These are phyloP conservation scores for Gastrophysa polygoni DNA, from an alignment of 2,888 invertebrate species.

Conservation along the genomic window DNA sequence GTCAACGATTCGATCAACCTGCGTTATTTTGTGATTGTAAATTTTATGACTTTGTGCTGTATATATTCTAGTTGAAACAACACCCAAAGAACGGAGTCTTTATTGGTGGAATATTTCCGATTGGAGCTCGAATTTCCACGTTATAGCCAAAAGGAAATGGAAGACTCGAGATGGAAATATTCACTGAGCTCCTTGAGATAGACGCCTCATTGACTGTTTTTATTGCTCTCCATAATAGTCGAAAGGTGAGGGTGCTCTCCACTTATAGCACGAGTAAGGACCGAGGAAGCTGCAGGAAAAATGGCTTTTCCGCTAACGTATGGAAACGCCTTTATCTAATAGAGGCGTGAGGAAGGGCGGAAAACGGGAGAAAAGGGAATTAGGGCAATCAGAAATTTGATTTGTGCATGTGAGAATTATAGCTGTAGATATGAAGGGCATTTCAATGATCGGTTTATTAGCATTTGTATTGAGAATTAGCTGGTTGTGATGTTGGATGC, in stretches of 20 bases:
- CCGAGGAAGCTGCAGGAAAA: neutral
- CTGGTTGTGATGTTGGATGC: too few relatives aligned
- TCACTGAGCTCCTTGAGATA: neutral
- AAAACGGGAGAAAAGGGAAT: neutral
- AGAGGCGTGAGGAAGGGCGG: neutral
- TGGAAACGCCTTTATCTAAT: neutral
- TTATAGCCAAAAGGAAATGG: neutral
- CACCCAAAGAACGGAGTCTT: too few relatives aligned
- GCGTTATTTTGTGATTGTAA: too few relatives aligned
- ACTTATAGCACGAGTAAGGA: slow-evolving; percentile 2
- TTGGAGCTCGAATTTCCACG: too few relatives aligned
- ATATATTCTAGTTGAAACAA: too few relatives aligned
- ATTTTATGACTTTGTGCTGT: too few relatives aligned
- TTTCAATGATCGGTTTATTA: too few relatives aligned
- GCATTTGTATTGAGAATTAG: too few relatives aligned
- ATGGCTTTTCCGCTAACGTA: neutral
- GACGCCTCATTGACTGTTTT: slow-evolving; percentile 11
- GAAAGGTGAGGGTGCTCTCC: slow-evolving; percentile 6
- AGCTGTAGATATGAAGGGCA: neutral
- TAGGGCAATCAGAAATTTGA: neutral
- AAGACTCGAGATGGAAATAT: neutral
- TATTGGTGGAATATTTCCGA: too few relatives aligned
- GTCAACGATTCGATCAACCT: too few relatives aligned
- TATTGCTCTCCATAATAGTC: slow-evolving; percentile 4
- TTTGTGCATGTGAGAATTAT: neutral